Evolutionary conservation across 2,113 vertebrate species (phyloP), one percentile per base, ranked within the genome.

Genomic region (Colinus virginianus): DNA sequence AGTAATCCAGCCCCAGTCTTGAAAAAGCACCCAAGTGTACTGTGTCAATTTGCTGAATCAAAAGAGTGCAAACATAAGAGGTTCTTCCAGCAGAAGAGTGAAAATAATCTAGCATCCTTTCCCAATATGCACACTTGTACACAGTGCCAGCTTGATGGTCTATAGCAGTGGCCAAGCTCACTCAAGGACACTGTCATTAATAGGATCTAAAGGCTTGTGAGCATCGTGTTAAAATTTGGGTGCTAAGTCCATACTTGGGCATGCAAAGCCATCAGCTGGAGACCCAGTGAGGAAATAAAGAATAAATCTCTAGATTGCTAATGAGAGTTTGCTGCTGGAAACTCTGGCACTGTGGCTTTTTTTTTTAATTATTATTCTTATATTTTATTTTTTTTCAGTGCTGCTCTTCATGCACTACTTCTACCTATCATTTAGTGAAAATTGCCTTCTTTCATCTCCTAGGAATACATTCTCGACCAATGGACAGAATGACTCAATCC

Each of bases 401-500:
- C 66, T 5, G 9, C 38, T 51, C 56, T 75, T 67, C 26, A 0
- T 20, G 38, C 18, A 6, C 7, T 72, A 13, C 12, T 28, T 11
- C 11, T 1, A 49, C 34, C 19, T 58, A 46, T 13, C 30, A 26
- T 13, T 58, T 42, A 23, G 45, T 43, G 32, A 3, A 26, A 64
- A 58, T 3, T 58, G 20, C 13, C 34, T 36, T 32, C 18, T 55
- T 72, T 26, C 20, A 13, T 8, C 18, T 62, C 69, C 40, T 58
- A 49, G 40, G 32, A 76, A 83, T 19, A 21, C 71, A 16, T 11
- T 81, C 9, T 13, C 28, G 45, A 55, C 12, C 19, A n/a, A 10
- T 7, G 6, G 5, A 4, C 0, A 1, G 42, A 30, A 53, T 8
- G 2, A 36, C 23, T 36, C 13, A 20, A 8, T 48, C 25, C 11